Conservation (phyloP, 2,113 vertebrate species). For the Deroptyus accipitrinus region DNA sequence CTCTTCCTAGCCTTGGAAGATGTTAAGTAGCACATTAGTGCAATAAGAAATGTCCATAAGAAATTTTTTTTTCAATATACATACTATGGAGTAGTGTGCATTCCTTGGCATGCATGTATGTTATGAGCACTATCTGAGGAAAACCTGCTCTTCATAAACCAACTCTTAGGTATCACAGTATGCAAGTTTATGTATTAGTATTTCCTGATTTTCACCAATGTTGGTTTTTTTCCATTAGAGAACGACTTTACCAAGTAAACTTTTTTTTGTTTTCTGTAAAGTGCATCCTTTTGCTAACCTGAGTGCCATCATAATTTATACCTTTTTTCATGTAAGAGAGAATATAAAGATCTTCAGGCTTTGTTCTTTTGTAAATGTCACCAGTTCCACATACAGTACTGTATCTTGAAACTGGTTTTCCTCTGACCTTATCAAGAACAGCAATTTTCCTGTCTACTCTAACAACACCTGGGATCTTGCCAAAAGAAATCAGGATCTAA, state of each 20-base stretch:
- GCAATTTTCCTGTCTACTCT: background rate
- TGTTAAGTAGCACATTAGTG: background rate
- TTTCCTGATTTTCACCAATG: background rate
- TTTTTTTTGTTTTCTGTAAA: background rate
- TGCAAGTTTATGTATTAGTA: background rate
- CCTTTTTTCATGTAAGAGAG: background rate
- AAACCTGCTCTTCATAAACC: background rate
- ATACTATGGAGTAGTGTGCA: background rate
- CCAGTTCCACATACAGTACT: background rate
- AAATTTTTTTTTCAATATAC: background rate
- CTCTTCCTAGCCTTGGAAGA: background rate
- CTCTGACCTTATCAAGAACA: constrained; percentile 36
- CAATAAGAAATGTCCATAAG: background rate
- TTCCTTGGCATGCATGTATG: background rate
- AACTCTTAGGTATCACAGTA: background rate
- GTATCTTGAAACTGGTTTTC: background rate
- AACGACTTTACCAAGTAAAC: background rate
- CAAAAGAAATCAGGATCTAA: constrained; percentile 26
- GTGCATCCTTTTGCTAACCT: background rate
- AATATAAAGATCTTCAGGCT: background rate
- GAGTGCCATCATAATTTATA: background rate
- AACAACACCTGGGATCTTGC: background rate
- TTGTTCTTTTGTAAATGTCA: constrained; percentile 38
- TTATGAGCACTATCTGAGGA: background rate
- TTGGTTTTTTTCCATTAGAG: background rate